Conservation (phyloP, 2,113 vertebrate genomes). For the Okapia johnstoni region DNA sequence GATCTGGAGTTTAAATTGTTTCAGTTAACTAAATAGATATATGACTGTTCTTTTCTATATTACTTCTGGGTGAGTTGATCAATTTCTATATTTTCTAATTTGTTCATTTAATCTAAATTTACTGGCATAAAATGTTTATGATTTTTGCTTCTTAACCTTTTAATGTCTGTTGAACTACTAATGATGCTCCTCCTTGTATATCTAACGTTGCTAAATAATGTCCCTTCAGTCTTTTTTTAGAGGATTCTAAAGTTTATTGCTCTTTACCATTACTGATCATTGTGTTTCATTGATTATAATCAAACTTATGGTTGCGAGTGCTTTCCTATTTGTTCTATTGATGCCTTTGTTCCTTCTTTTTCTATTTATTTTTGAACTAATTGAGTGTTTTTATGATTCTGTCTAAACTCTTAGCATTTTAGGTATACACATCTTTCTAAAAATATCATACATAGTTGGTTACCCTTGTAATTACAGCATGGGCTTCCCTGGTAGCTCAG, state of each 20-base stretch:
- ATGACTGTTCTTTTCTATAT: neutral
- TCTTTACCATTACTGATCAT: neutral
- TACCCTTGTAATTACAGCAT: neutral
- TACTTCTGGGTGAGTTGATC: neutral
- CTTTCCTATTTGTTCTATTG: neutral
- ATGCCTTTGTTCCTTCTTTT: neutral
- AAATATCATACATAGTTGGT: neutral
- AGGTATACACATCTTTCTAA: neutral
- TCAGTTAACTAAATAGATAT: neutral
- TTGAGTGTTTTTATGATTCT: neutral
- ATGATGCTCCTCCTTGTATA: neutral
- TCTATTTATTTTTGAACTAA: neutral
- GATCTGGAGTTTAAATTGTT: neutral
- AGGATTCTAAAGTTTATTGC: neutral
- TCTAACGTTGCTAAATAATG: neutral
- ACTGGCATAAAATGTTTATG: neutral
- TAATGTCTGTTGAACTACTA: neutral
- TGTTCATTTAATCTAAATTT: neutral
- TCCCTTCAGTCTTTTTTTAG: neutral
- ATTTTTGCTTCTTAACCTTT: neutral
- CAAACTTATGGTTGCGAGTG: neutral
- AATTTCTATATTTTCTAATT: neutral
- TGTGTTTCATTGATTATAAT: neutral
- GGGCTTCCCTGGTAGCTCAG: neutral
- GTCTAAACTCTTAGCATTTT: neutral